Percentiles rank a stretch among this genome's conserved stretches.
Evolutionary conservation across 2,113 vertebrate species (phyloP).

Genomic region (Phyllostomus discolor): DNA sequence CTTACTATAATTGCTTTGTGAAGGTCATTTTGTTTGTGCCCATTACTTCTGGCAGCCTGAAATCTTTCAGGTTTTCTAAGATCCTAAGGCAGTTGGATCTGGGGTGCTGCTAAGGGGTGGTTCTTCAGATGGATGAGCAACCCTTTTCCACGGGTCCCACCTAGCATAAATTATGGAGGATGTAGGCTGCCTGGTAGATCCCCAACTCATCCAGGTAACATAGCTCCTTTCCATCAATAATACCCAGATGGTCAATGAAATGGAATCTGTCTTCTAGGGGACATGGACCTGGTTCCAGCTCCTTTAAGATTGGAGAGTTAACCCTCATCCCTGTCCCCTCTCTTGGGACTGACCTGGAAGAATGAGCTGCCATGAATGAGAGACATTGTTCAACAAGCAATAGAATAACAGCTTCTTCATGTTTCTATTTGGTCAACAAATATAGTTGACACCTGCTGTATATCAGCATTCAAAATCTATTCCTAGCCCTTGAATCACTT

Average conservation of each 20-base stretch:
- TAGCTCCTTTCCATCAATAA: background rate
- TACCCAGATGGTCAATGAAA: background rate
- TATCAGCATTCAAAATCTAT: background rate
- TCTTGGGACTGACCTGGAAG: background rate
- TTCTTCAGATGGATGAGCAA: background rate
- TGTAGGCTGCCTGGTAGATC: background rate
- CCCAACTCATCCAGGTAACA: background rate
- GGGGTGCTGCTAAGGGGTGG: background rate
- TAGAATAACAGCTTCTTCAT: background rate
- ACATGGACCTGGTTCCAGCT: background rate
- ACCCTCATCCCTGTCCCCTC: background rate
- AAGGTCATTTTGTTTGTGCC: background rate
- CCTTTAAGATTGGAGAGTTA: background rate
- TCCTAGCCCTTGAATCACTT: background rate
- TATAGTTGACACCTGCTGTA: background rate
- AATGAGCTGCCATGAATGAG: background rate
- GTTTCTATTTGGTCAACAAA: conserved; percentile 20
- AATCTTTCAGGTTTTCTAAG: background rate
- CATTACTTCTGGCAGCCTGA: background rate
- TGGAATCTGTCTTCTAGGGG: background rate
- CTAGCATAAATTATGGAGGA: background rate
- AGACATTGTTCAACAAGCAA: background rate
- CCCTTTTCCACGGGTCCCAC: background rate
- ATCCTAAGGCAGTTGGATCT: background rate
- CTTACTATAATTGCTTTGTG: conserved; percentile 25